phyloP scores from a whole-genome alignment of 2,888 invertebrate genomes.

The Lamellibrachia satsuma region DNA sequence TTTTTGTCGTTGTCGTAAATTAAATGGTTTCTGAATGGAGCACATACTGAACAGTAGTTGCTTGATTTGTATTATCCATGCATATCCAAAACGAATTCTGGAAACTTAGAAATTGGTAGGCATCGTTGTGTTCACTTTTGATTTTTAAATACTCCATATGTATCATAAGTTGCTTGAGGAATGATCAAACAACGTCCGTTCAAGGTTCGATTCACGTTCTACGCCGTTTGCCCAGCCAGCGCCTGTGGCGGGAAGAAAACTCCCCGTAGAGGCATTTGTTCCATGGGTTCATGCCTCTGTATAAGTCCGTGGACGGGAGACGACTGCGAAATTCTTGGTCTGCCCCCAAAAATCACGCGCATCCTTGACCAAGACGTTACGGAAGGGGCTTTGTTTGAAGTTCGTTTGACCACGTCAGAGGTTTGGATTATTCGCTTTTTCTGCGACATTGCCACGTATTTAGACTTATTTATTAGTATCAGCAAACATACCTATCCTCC shows the following conservation, averaged over 20 bases:
- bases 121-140: too few relatives aligned
- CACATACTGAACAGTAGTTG: too few relatives aligned
- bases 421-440: slow-evolving; percentile 21
- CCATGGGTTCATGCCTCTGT: slow-evolving; percentile 45
- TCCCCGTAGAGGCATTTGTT: slow-evolving; percentile 43
- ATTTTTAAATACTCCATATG: not conserved
- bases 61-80: too few relatives aligned
- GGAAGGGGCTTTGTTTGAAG: slow-evolving; percentile 29
- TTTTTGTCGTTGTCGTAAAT: too few relatives aligned
- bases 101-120: too few relatives aligned
- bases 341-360: slow-evolving; percentile 27
- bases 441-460: not conserved
- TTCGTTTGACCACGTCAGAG: slow-evolving; percentile 27
- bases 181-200: slow-evolving; percentile 18
- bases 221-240: slow-evolving; percentile 41
- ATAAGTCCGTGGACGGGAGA: slow-evolving; percentile 45
- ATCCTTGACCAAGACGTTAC: not conserved
- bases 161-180: not conserved
- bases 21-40: too few relatives aligned
- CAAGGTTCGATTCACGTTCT: slow-evolving; percentile 40
- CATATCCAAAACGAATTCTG: too few relatives aligned
- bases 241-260: slow-evolving; percentile 40
- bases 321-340: slow-evolving; percentile 38
- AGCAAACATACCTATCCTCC: too few relatives aligned
- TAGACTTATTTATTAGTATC: not conserved